Evolutionary conservation across 2,797 vertebrate species (phyloP).

Genomic region (Hippopotamyrus pictus): DNA sequence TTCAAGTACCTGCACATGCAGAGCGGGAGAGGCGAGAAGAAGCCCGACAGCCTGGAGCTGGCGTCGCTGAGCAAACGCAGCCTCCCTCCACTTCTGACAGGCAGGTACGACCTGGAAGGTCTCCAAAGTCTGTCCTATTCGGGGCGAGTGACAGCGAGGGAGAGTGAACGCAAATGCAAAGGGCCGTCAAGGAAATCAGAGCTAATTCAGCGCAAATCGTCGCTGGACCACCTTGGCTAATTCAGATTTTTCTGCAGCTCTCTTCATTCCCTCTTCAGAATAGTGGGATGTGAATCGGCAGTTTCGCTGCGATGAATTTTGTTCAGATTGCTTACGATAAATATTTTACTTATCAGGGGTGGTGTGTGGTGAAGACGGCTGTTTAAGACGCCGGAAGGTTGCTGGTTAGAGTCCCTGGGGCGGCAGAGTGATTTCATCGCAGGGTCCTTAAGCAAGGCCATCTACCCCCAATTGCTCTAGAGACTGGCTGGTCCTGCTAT

Average conservation of each 20-base stretch:
- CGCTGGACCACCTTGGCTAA: neutral
- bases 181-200: neutral
- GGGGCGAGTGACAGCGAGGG: neutral
- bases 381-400: neutral
- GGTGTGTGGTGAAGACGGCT: neutral
- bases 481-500: neutral
- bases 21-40: conserved; percentile 90
- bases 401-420: neutral
- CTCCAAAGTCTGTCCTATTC: neutral
- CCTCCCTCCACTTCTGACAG: conserved; percentile 86
- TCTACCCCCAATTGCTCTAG: neutral
- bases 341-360: neutral
- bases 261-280: neutral
- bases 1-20: conserved; percentile 97
- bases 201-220: neutral
- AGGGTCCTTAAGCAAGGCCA: neutral
- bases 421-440: neutral
- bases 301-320: neutral
- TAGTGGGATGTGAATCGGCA: neutral
- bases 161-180: neutral
- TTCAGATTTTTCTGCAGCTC: neutral
- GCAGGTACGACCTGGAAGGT: conserved; percentile 67
- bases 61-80: conserved; percentile 82
- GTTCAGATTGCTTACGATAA: neutral
- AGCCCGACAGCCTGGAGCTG: conserved; percentile 90